A percentile compares a stretch with the other conserved stretches of the same genome.
phyloP scores from a whole-genome alignment of 2,113 vertebrate species.

The Sphaerodactylus townsendi region DNA sequence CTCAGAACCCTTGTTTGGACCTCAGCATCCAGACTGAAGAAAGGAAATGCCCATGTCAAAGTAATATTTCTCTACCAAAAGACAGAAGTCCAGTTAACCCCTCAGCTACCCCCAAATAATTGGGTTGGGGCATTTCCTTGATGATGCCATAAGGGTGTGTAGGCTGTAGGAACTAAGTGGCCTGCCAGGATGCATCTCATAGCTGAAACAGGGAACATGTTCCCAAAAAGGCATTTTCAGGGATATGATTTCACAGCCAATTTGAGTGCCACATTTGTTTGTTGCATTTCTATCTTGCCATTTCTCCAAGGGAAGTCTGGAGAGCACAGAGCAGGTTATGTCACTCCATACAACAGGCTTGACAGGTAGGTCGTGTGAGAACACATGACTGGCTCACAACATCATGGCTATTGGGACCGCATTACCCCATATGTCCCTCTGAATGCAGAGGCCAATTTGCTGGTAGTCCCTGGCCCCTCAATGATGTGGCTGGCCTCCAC shows the following conservation, averaged over 20 bases:
- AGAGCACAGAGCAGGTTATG: neutral
- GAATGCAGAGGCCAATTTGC: no score
- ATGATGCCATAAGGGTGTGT: no score
- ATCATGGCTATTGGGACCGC: neutral
- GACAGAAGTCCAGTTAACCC: neutral
- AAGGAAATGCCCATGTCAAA: neutral
- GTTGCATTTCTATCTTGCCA: no score
- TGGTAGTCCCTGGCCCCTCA: no score
- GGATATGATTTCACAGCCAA: neutral
- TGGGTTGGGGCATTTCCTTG: neutral
- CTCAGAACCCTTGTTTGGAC: neutral
- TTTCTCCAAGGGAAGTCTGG: no score
- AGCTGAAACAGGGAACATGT: neutral
- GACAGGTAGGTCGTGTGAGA: neutral
- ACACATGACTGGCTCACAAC: neutral
- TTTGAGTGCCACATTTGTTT: neutral
- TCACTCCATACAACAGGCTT: neutral
- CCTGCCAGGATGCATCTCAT: no score
- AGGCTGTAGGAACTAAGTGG: no score
- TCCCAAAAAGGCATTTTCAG: neutral
- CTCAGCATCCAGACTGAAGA: neutral
- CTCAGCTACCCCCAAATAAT: neutral
- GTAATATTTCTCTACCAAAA: neutral
- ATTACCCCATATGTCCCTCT: no score
- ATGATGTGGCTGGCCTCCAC: no score